These are phyloP conservation scores for Seira sanloemensis DNA, from an alignment of 2,888 invertebrate species.

Conservation along the genomic window DNA sequence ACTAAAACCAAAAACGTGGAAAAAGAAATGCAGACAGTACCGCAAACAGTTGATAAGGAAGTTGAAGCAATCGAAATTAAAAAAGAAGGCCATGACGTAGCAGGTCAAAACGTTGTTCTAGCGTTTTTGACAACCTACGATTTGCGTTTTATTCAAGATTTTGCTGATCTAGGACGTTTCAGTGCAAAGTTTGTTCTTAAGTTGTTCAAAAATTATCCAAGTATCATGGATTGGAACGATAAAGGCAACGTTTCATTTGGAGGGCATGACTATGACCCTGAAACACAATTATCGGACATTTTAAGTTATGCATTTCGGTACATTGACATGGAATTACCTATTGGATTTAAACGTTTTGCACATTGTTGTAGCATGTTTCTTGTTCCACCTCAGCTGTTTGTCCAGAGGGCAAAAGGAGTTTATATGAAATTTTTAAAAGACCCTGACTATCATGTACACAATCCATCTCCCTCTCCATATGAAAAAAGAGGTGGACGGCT, in stretches of 20 bases:
- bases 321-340: not conserved
- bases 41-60: too few species aligned
- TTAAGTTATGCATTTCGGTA: conserved; percentile 5
- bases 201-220: conserved; percentile 6
- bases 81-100: too few species aligned
- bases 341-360: conserved; percentile 2
- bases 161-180: not conserved
- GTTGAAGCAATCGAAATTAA: too few species aligned
- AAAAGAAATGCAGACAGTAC: too few species aligned
- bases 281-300: not conserved
- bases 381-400: too few species aligned
- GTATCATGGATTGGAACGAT: not conserved
- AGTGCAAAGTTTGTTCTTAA: not conserved
- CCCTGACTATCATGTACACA: too few species aligned
- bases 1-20: not conserved
- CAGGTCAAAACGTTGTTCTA: too few species aligned
- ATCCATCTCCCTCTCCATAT: too few species aligned
- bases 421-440: too few species aligned
- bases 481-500: too few species aligned
- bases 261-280: not conserved
- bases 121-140: not conserved
- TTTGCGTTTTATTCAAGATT: not conserved
- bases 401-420: too few species aligned
- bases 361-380: too few species aligned
- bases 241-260: not conserved